A percentile compares a stretch with the other conserved stretches of the same genome.
phyloP scores from a whole-genome alignment of 2,888 invertebrate species.

The Sicus ferrugineus region DNA sequence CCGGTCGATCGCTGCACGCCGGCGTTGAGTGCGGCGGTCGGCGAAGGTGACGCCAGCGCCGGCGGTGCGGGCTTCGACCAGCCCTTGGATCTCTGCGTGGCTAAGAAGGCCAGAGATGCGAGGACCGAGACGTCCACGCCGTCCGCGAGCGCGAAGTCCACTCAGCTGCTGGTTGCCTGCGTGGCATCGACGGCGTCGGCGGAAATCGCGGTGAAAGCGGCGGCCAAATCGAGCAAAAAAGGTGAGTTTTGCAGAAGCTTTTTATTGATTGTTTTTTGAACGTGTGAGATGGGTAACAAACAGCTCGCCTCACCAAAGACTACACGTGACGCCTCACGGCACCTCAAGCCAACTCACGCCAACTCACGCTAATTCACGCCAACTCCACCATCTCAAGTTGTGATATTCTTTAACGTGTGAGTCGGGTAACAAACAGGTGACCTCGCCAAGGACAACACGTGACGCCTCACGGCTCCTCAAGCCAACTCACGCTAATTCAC shows the following conservation, averaged over 20 bases:
- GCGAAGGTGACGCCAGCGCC: conserved; percentile 56
- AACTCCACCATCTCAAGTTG: too few species aligned
- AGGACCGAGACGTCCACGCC: conserved; percentile 37
- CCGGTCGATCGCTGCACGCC: conserved; percentile 33
- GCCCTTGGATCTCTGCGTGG: conserved; percentile 70
- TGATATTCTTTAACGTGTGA: too few species aligned
- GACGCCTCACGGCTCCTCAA: too few species aligned
- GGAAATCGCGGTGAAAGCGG: conserved; percentile 42
- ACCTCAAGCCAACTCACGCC: too few species aligned
- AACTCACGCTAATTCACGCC: too few species aligned
- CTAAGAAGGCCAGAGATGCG: conserved; percentile 62
- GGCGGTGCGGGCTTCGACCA: conserved; percentile 62
- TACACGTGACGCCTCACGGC: too few species aligned
- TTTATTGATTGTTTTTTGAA: too few species aligned
- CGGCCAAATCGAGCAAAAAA: conserved; percentile 44
- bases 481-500: too few species aligned
- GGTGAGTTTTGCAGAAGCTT: conserved; percentile 45
- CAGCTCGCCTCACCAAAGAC: too few species aligned
- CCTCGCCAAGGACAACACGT: too few species aligned
- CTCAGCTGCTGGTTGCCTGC: conserved; percentile 18
- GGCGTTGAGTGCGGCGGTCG: conserved; percentile 54
- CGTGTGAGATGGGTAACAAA: too few species aligned
- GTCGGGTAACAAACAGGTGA: too few species aligned
- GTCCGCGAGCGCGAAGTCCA: conserved; percentile 41
- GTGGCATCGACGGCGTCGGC: conserved; percentile 8